phyloP scores from a whole-genome alignment of 2,113 vertebrate genomes.

The Phoenicopterus ruber region DNA sequence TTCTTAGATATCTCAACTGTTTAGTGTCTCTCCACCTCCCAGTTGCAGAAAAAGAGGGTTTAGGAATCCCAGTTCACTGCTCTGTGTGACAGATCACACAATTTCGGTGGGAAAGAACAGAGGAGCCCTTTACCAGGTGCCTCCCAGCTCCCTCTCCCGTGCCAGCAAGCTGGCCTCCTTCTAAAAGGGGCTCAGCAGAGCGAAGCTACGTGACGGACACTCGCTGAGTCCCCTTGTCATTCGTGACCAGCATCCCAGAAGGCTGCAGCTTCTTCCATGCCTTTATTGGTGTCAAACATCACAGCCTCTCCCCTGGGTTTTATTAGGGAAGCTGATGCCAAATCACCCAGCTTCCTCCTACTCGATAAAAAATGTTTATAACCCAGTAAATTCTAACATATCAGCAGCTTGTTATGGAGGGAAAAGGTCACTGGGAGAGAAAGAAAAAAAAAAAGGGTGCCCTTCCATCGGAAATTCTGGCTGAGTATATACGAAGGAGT shows the following conservation, averaged over 20 bases:
- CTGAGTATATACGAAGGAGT: slow-evolving; percentile 58
- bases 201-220: background rate
- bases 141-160: background rate
- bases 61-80: background rate
- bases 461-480: slow-evolving; percentile 69
- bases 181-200: slow-evolving; percentile 15
- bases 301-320: slow-evolving; percentile 43
- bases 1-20: background rate
- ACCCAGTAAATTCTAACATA: slow-evolving; percentile 72
- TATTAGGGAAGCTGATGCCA: slow-evolving; percentile 58
- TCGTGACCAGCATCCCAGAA: slow-evolving; percentile 12
- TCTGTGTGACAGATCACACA: background rate
- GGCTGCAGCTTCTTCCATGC: background rate
- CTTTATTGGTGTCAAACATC: slow-evolving; percentile 61
- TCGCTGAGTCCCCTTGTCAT: background rate
- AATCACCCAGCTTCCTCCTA: slow-evolving; percentile 56
- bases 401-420: slow-evolving; percentile 70
- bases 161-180: background rate
- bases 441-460: slow-evolving; percentile 20
- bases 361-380: slow-evolving; percentile 74
- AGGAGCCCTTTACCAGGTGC: background rate
- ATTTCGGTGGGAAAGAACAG: background rate
- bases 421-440: slow-evolving; percentile 64
- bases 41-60: background rate
- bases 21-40: background rate